Base-by-base conservation (phyloP, 2,888 invertebrate genomes). In the Cheilosia impressa region DNA sequence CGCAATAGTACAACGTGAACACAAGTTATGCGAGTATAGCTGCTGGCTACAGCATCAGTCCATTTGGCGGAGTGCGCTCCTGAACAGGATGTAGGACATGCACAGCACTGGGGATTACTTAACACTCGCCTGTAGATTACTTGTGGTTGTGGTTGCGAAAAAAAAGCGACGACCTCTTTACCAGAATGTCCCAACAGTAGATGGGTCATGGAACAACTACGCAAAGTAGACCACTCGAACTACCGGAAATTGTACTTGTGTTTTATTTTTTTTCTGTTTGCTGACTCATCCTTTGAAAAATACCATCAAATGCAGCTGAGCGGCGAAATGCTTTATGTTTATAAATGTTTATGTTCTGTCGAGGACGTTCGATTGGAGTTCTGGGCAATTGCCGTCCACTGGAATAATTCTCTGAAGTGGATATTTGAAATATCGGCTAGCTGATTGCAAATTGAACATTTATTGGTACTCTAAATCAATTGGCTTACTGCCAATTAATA, bases 101-200 rank as follows among this genome's bases (percentile, higher is more conserved):
- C 57, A 55, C 58, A 72, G 60, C 65, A 43, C 58, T 27, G 6
- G 58, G 52, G 19, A 72, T 71, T 78, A 65, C 63, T 78, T 63
- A 43, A 43, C 27, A 22, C 63, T 55, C 50, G 15, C 53, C 43
- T 72, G 47, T 47, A 71, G 62, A 43, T 69, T 77, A 43, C 31
- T 62, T 68, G 13, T 55, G 31, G 31, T 34, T 10, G 15, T 45
- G 34, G 22, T 45, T 10, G 10, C 7, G 2, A 31, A 7, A 31
- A 31, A 9, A 31, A 9, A n/a, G n/a, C n/a, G n/a, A n/a, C n/a
- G n/a, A n/a, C n/a, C n/a, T n/a, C n/a, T n/a, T n/a, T n/a, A n/a
- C n/a, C n/a, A n/a, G 2, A 24, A 24, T 24, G 4, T 24, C 27
- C 17, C 50, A 13, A 13, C 10, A 22, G 50, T 13, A 4, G 10